These are phyloP conservation scores for Rhynchonycteris naso DNA, from an alignment of 2,797 vertebrate genomes.

Conservation along the genomic window DNA sequence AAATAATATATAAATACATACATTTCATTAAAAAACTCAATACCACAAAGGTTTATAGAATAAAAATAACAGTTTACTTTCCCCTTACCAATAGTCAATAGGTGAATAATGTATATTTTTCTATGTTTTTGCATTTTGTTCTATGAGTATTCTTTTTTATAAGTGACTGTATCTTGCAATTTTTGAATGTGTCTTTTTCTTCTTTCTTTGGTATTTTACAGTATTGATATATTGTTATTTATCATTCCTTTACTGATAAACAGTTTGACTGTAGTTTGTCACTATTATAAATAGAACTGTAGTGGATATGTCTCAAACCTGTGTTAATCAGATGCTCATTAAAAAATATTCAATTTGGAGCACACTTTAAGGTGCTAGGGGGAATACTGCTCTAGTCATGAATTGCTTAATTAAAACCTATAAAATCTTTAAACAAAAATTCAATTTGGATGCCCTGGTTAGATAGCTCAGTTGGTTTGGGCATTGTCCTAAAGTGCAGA, in stretches of 20 bases:
- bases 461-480: too few species aligned
- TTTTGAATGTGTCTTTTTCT: background rate
- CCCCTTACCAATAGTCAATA: background rate
- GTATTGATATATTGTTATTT: background rate
- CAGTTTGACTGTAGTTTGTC: conserved; percentile 41
- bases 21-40: background rate
- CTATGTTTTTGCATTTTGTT: conserved; percentile 25
- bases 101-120: background rate
- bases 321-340: background rate
- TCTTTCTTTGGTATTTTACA: background rate
- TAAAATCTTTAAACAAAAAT: background rate
- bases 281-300: background rate
- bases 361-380: background rate
- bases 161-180: background rate
- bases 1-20: background rate
- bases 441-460: background rate
- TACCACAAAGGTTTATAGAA: background rate
- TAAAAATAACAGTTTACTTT: conserved; percentile 5
- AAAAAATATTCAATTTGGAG: background rate
- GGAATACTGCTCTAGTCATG: background rate
- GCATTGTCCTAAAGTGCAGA: too few species aligned
- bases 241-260: background rate
- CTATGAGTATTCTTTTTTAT: background rate
- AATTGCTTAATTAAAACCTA: background rate
- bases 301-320: background rate